These are phyloP conservation scores for Tachyglossus aculeatus DNA, from an alignment of 2,797 vertebrate species.

Conservation along the genomic window DNA sequence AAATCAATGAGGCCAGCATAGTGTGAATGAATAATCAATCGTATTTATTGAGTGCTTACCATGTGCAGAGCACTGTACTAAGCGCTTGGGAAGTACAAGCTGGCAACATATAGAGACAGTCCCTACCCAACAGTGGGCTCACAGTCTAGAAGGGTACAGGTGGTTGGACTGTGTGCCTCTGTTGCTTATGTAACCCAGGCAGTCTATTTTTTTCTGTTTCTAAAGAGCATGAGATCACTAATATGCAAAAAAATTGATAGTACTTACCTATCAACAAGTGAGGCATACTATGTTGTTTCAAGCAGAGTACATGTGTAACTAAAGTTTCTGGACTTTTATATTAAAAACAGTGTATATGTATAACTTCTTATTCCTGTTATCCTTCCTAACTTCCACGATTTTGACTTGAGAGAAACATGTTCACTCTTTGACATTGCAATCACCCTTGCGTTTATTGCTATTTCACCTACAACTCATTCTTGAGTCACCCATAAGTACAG, in stretches of 20 bases:
- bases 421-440: neutral
- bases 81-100: too few relatives aligned
- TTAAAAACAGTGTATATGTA: neutral
- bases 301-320: constrained; percentile 16
- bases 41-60: too few relatives aligned
- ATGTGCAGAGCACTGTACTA: too few relatives aligned
- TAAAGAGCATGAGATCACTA: neutral
- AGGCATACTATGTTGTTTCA: constrained; percentile 5
- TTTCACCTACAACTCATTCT: neutral
- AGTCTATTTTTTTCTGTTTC: neutral
- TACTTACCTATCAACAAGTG: neutral
- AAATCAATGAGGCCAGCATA: too few relatives aligned
- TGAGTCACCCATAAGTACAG: neutral
- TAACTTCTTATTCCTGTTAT: neutral
- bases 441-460: constrained; percentile 2
- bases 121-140: too few relatives aligned
- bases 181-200: too few relatives aligned
- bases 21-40: too few relatives aligned
- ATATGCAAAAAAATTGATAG: neutral
- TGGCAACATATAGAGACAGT: too few relatives aligned
- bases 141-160: too few relatives aligned
- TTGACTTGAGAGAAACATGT: neutral
- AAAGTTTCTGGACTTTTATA: neutral
- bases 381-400: neutral
- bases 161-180: too few relatives aligned